These are phyloP conservation scores for Rhabdomys dilectus DNA, from an alignment of 2,113 vertebrate genomes.

Conservation along the genomic window DNA sequence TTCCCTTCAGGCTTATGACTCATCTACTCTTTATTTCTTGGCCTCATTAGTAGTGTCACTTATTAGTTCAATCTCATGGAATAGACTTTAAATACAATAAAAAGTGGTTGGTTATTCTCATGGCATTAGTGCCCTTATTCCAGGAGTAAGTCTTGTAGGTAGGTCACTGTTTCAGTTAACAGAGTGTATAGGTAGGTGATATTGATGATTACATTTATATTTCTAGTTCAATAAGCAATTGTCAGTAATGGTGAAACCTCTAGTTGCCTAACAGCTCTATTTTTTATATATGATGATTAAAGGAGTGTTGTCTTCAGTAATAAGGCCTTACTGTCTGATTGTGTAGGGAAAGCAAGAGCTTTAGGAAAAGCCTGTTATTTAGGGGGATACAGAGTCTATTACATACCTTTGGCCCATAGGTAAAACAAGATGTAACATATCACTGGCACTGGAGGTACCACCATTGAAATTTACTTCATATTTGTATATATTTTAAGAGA, in stretches of 20 bases:
- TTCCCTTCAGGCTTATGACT: neutral
- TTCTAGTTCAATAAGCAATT: neutral
- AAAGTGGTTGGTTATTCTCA: neutral
- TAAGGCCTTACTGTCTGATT: neutral
- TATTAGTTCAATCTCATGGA: neutral
- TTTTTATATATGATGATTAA: neutral
- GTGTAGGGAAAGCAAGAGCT: neutral
- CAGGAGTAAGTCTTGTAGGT: neutral
- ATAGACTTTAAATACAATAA: neutral
- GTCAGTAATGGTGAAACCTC: neutral
- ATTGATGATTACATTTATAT: neutral
- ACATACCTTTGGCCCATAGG: neutral
- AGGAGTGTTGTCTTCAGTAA: neutral
- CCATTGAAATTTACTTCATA: too few relatives aligned
- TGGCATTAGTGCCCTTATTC: neutral
- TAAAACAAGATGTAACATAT: neutral
- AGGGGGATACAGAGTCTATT: neutral
- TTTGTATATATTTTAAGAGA: too few relatives aligned
- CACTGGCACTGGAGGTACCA: neutral
- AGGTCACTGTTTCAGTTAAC: neutral
- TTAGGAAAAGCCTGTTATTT: neutral
- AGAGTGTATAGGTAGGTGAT: neutral
- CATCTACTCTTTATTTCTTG: neutral
- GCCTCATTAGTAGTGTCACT: neutral
- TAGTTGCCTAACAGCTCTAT: neutral